A percentile compares a stretch with the other conserved stretches of the same genome.
Conservation (phyloP, 2,797 vertebrate genomes). For the Lemur catta region DNA sequence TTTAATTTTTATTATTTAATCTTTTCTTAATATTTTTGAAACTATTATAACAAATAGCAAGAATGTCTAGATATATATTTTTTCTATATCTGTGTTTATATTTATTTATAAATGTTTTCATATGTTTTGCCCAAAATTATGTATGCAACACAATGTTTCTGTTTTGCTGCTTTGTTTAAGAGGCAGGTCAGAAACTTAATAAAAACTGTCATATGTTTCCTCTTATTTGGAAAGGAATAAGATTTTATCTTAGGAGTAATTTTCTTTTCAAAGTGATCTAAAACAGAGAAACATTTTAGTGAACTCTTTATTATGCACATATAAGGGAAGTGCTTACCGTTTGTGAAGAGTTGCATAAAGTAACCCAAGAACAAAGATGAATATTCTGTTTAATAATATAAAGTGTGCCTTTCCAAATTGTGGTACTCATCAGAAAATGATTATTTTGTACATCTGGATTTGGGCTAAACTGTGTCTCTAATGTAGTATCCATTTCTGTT, state of each 20-base stretch:
- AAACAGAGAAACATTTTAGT: not conserved
- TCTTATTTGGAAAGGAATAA: not conserved
- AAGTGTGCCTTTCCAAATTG: not conserved
- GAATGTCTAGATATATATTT: not conserved
- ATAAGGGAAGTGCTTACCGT: not conserved
- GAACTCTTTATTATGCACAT: not conserved
- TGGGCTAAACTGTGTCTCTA: not conserved
- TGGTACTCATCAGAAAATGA: not conserved
- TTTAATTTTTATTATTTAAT: not conserved
- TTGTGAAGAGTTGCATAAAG: not conserved
- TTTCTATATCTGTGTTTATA: not conserved
- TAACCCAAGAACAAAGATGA: not conserved
- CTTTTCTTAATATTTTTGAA: not conserved
- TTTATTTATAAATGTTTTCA: not conserved
- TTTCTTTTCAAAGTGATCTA: not conserved
- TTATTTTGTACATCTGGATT: slow-evolving; percentile 23
- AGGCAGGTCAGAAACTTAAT: not conserved
- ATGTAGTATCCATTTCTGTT: not conserved
- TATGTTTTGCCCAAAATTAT: not conserved
- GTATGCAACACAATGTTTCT: not conserved
- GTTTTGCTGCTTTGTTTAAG: not conserved
- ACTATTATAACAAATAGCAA: not conserved
- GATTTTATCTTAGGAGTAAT: not conserved
- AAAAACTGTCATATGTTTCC: not conserved
- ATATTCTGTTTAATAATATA: slow-evolving; percentile 8